Evolutionary conservation across 37 sponge, comb jelly and placozoan genomes (phyloP).

Genomic region (Haliclona indistincta): DNA sequence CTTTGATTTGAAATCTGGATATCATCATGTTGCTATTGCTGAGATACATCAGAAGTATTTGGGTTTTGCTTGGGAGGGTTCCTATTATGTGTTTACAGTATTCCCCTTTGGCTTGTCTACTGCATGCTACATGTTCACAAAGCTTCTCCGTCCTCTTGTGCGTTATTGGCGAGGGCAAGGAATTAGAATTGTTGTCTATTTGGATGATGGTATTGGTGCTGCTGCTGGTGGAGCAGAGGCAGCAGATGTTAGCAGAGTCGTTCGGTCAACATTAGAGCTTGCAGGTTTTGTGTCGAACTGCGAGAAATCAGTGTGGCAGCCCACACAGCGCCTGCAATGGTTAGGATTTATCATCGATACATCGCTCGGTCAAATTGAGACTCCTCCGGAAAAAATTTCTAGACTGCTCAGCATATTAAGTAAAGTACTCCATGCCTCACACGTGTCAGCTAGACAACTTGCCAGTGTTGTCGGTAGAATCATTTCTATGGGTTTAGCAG

Average conservation of each 20-base stretch:
- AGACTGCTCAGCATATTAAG: not conserved
- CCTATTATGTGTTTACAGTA: too few species aligned
- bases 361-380: not conserved
- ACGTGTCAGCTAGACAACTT: too few species aligned
- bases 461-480: too few species aligned
- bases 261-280: not conserved
- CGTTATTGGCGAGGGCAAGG: too few species aligned
- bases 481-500: too few species aligned
- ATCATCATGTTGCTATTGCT: conserved; percentile 28
- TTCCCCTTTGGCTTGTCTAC: too few species aligned
- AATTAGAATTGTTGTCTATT: too few species aligned
- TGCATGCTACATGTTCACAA: too few species aligned
- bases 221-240: not conserved
- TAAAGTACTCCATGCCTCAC: not conserved
- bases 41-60: conserved; percentile 5
- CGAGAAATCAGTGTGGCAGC: too few species aligned
- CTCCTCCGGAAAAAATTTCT: not conserved
- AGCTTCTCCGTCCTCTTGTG: too few species aligned
- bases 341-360: conserved; percentile 2
- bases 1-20: conserved; percentile 34
- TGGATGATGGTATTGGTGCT: not conserved
- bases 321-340: too few species aligned
- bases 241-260: not conserved
- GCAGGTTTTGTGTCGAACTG: not conserved
- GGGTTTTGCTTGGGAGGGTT: conserved; percentile 25